Evolutionary conservation across 2,113 vertebrate genomes (phyloP), one percentile per base, ranked within the genome.

Genomic region (human (Homo sapiens)): DNA sequence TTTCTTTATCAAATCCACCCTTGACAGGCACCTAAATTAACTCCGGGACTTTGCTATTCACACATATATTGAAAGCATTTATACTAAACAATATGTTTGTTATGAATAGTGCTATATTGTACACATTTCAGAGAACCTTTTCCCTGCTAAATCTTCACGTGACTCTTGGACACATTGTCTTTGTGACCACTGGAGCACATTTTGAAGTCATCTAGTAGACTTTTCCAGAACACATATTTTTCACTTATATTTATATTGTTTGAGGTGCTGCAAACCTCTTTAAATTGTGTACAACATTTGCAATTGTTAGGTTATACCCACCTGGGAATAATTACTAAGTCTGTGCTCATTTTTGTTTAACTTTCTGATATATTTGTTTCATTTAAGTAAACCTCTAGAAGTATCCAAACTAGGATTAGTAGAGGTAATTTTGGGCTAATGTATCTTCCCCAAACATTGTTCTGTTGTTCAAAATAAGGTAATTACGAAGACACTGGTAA

Each of bases 371-470:
- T 57, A 52, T 25, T 92, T 79, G 3, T 89, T 95, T 35, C 92
- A 30, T 78, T 91, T 94, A 79, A 59, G 20, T 92, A 78, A 97
- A 86, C 11, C 30, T 86, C 20, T 94, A 82, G 89, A 86, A 22
- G 40, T 57, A 16, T 50, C 72, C 12, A 78, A 93, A n/a, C 23
- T 87, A 85, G 59, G 18, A 94, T 83, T 93, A 90, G 55, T 50
- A 38, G 38, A 80, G 12, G 4, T 59, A n/a, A 55, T 78, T 86
- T 43, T 4, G 78, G 45, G 38, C 50, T 35, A 83, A 20, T 5
- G 0, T 59, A 35, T 64, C 4, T 83, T 70, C 45, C 10, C 38
- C 9, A 82, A 73, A 84, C n/a, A 86, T 76, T 90, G 18, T 68
- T 32, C 18, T 61, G 0, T 85, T 95, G 17, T 85, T 85, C 48